Conservation (phyloP, 1,140 invertebrate species). For the Aphis gossypii region DNA sequence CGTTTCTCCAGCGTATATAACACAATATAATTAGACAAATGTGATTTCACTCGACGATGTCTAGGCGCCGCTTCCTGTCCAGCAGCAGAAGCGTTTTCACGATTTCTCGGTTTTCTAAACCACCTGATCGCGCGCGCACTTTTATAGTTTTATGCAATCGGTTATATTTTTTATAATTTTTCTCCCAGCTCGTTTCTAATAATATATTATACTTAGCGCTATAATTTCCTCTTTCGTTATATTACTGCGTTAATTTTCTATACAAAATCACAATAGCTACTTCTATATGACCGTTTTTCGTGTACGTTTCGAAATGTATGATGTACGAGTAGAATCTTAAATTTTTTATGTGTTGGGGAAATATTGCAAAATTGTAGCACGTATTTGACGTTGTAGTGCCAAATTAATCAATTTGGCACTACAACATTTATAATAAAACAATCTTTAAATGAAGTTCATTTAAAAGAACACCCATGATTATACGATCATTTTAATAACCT, state of each 20-base stretch:
- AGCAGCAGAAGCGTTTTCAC: conserved; percentile 2
- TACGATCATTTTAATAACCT: background rate
- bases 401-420: background rate
- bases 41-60: conserved; percentile 22
- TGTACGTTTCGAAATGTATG: background rate
- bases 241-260: background rate
- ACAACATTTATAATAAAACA: too few relatives aligned
- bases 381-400: background rate
- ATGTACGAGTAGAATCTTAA: background rate
- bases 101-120: conserved; percentile 52
- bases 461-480: background rate
- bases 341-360: background rate
- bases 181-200: background rate
- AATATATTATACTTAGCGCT: background rate
- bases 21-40: conserved; percentile 49
- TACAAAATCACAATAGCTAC: background rate
- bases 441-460: background rate
- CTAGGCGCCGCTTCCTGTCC: conserved; percentile 22
- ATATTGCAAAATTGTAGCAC: background rate
- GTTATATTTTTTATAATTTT: conserved; percentile 26
- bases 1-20: conserved; percentile 37
- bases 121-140: background rate
- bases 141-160: conserved; percentile 38
- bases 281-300: background rate
- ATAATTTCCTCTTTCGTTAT: background rate